A percentile compares a stretch with the other conserved stretches of the same genome.
Conservation (phyloP, 2,113 vertebrate species). For the Carassius gibelio region DNA sequence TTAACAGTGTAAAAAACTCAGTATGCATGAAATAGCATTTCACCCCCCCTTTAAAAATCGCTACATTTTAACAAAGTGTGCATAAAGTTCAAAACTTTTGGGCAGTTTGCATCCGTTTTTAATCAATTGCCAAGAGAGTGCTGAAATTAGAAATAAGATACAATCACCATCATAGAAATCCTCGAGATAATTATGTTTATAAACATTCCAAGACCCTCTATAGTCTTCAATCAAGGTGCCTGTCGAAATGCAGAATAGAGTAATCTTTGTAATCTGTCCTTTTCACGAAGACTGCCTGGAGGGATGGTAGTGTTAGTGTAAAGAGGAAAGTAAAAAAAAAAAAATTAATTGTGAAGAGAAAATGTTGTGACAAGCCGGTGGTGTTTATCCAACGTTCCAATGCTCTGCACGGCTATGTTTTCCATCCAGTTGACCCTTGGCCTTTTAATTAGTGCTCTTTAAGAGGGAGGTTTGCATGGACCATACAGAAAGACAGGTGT, state of each 20-base stretch:
- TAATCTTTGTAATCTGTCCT: conserved; percentile 52
- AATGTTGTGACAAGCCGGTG: conserved; percentile 60
- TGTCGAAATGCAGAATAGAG: conserved; percentile 43
- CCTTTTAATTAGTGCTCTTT: conserved; percentile 49
- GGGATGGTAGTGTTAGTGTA: conserved; percentile 6
- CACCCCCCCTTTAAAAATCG: too few relatives aligned
- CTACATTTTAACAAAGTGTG: neutral
- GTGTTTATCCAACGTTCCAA: conserved; percentile 52
- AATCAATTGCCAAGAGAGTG: conserved; percentile 30
- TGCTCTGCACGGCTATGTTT: conserved; percentile 44
- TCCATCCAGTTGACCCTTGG: conserved; percentile 56
- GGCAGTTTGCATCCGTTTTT: conserved; percentile 13
- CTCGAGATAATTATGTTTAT: conserved; percentile 29
- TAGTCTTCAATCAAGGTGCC: conserved; percentile 38
- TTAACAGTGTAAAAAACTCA: too few relatives aligned
- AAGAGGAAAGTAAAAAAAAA: conserved; percentile 1
- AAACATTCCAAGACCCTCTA: neutral
- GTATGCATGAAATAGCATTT: too few relatives aligned
- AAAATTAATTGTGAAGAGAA: conserved; percentile 30
- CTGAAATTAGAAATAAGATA: conserved; percentile 32
- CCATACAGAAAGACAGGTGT: conserved; percentile 50
- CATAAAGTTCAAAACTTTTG: neutral
- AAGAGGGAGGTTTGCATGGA: conserved; percentile 48
- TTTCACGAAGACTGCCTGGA: neutral
- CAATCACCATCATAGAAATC: conserved; percentile 24